Evolutionary conservation across 2,113 vertebrate species (phyloP), one percentile per base, ranked within the genome.

Genomic region (Pelecanoides urinatrix): DNA sequence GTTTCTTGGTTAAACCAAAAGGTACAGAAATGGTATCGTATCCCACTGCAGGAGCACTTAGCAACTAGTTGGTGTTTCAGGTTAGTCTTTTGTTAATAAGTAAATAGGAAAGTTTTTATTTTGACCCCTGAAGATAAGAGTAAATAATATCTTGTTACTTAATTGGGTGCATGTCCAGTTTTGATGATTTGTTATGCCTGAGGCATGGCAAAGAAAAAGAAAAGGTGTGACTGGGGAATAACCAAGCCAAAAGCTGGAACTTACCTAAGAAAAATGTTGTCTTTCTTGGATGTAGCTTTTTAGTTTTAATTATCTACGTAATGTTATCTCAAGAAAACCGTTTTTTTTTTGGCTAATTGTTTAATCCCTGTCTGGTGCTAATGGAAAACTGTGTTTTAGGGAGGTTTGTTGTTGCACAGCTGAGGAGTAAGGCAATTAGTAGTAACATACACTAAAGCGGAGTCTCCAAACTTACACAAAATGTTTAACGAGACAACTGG

Each of bases 351-450:
- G 42, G 49, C 72, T 94, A 86, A 95, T 94, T 94, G 86, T 87
- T 67, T 72, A 77, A 95, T 96, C 80, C 68, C 87, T 15, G 13
- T 8, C 77, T 96, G 78, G 63, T 68, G 81, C 76, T 93, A 82
- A 83, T 71, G 82, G 75, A 59, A 92, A 61, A 49, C 68, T 30
- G 29, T 21, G 26, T 79, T 95, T 89, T 72, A 76, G 88, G 65
- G 88, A 44, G 66, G 81, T 78, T 94, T 94, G 86, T 70, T 89
- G 95, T 55, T 96, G 93, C 67, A 52, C 83, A 95, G 95, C 91
- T 94, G 91, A 96, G 86, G 89, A 96, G 71, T n/a, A n/a, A 93
- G 78, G 95, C 95, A 94, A 93, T 97, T 96, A 95, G 78, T 23
- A 79, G 68, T 12, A 94, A 92, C 86, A 83, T 21, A n/a, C 68